These are phyloP conservation scores for Sinodicranocentrus sp. DNA, from an alignment of 2,888 invertebrate species.

Conservation along the genomic window DNA sequence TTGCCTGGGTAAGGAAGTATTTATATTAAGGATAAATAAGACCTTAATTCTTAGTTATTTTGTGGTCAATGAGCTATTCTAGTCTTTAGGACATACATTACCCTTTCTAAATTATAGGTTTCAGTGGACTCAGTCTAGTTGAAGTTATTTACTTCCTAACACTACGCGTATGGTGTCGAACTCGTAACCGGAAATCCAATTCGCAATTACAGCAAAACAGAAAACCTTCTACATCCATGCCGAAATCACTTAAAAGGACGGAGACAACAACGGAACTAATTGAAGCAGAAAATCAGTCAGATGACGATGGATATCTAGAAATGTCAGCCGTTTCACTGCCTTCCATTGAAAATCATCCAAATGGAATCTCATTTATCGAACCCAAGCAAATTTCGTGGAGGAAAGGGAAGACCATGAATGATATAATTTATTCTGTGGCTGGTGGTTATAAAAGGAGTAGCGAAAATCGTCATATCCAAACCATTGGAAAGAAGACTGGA, in stretches of 20 bases:
- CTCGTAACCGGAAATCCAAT: constrained; percentile 19
- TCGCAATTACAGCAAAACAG: neutral
- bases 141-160: constrained; percentile 74
- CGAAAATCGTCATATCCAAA: too few relatives aligned
- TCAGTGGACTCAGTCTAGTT: constrained; percentile 71
- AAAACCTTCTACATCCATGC: neutral
- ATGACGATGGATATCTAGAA: constrained; percentile 12
- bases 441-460: too few relatives aligned
- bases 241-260: constrained; percentile 26
- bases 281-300: neutral
- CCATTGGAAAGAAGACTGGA: too few relatives aligned
- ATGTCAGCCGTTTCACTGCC: neutral
- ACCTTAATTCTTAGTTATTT: too few relatives aligned
- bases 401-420: neutral
- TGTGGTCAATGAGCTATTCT: neutral
- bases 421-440: neutral
- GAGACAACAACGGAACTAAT: constrained; percentile 43
- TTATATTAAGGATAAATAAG: too few relatives aligned
- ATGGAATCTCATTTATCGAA: neutral
- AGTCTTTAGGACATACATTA: neutral
- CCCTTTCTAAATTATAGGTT: constrained; percentile 62
- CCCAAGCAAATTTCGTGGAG: neutral
- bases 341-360: neutral
- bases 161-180: constrained; percentile 66
- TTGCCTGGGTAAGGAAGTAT: constrained; percentile 55